These are phyloP conservation scores for Philhelius pedissequus DNA, from an alignment of 2,888 invertebrate genomes.

Conservation along the genomic window DNA sequence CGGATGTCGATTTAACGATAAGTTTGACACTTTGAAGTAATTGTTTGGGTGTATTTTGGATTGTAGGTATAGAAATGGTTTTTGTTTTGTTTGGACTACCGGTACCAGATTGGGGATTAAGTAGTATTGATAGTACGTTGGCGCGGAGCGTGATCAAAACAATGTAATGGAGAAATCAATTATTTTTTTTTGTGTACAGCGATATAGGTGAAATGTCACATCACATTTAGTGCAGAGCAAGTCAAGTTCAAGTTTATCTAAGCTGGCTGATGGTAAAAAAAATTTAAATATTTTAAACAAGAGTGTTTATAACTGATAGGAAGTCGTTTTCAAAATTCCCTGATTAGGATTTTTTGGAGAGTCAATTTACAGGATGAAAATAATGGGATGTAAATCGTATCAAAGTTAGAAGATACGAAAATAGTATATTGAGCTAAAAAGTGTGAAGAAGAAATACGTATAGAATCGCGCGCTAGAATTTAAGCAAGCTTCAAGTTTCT, in stretches of 20 bases:
- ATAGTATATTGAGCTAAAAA: too few species aligned
- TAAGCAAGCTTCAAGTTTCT: too few species aligned
- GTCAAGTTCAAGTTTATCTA: neutral
- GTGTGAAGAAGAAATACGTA: too few species aligned
- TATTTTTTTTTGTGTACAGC: neutral
- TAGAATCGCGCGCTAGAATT: too few species aligned
- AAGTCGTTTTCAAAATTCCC: too few species aligned
- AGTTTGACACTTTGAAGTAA: constrained; percentile 54
- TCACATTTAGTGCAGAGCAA: neutral
- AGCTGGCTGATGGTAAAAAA: too few species aligned
- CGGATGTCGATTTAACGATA: constrained; percentile 53
- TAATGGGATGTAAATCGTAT: too few species aligned
- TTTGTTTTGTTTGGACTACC: neutral
- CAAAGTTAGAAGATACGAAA: too few species aligned
- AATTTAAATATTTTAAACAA: too few species aligned
- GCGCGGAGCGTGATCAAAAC: neutral
- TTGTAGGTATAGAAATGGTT: neutral
- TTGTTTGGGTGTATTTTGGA: constrained; percentile 11
- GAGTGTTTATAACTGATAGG: too few species aligned
- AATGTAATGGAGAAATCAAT: neutral
- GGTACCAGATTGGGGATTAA: neutral
- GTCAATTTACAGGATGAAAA: too few species aligned
- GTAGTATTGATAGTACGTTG: neutral
- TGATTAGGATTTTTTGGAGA: too few species aligned
- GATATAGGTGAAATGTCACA: neutral